A percentile compares a stretch with the other conserved stretches of the same genome.
Conservation (phyloP, 64 coral and sea anemone species). For the Porites australiensis region DNA sequence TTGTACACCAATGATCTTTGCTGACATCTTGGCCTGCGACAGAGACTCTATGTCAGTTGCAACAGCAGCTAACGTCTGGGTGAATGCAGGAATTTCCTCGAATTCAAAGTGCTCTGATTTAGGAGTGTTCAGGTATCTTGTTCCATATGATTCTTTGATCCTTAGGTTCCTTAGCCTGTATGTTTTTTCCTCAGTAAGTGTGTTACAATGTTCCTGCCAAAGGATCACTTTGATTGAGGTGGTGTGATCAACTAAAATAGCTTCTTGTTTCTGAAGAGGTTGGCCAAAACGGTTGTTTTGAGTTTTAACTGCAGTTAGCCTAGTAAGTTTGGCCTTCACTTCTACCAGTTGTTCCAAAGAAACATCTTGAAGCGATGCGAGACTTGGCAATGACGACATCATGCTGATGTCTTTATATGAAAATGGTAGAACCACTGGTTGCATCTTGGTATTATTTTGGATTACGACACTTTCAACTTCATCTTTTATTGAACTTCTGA, state of each 20-base stretch:
- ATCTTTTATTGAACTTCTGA: slow-evolving; percentile 26
- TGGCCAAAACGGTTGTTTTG: too few species aligned
- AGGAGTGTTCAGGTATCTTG: slow-evolving; percentile 49
- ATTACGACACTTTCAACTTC: slow-evolving; percentile 35
- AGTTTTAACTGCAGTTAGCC: too few species aligned
- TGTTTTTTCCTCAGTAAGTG: slow-evolving; percentile 21
- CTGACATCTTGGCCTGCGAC: too few species aligned
- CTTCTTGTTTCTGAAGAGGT: too few species aligned
- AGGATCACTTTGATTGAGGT: slow-evolving; percentile 18
- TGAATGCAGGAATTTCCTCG: too few species aligned
- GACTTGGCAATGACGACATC: slow-evolving; percentile 13
- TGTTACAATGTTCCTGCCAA: slow-evolving; percentile 49
- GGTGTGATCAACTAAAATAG: too few species aligned
- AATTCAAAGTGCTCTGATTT: slow-evolving; percentile 62
- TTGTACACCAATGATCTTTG: too few species aligned
- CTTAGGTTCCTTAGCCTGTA: slow-evolving; percentile 35
- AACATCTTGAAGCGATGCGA: slow-evolving; percentile 39
- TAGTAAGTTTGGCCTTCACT: too few species aligned
- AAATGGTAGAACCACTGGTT: slow-evolving; percentile 30
- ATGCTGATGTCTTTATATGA: background rate
- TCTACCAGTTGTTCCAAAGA: too few species aligned
- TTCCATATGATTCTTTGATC: slow-evolving; percentile 46
- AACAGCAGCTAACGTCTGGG: too few species aligned
- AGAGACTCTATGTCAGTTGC: too few species aligned
- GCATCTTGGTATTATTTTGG: slow-evolving; percentile 14